Evolutionary conservation across 2,888 invertebrate genomes (phyloP).

Genomic region (Camptogramma bilineatum): DNA sequence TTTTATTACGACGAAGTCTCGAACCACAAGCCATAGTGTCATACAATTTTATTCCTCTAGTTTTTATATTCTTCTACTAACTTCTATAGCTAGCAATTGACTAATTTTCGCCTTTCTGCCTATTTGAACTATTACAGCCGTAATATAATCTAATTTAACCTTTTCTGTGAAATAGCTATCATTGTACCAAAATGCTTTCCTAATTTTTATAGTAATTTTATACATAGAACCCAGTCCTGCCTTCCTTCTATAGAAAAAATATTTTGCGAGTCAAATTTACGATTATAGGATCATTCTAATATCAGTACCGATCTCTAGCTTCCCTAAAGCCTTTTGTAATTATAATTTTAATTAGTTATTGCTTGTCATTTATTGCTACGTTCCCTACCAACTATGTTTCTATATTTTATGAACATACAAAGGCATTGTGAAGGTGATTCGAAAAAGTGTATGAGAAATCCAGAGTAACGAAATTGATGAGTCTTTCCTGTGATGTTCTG

Average conservation of each 20-base stretch:
- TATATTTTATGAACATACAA: constrained; percentile 55
- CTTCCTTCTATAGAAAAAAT: constrained; percentile 79
- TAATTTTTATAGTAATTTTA: constrained; percentile 60
- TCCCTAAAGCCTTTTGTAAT: constrained; percentile 74
- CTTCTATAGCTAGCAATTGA: constrained; percentile 84
- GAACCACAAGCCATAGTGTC: constrained; percentile 75
- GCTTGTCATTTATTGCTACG: constrained; percentile 82
- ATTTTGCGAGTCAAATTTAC: constrained; percentile 69
- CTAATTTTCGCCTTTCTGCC: constrained; percentile 77
- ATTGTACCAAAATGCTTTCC: constrained; percentile 75
- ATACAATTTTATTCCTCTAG: constrained; percentile 66
- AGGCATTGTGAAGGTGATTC: constrained; percentile 48
- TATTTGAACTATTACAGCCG: constrained; percentile 79
- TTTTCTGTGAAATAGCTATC: constrained; percentile 74
- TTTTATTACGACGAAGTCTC: constrained; percentile 63
- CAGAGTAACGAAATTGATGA: constrained; percentile 35
- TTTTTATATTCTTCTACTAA: constrained; percentile 68
- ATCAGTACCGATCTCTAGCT: constrained; percentile 83
- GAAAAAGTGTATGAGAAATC: constrained; percentile 35
- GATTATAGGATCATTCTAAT: constrained; percentile 72
- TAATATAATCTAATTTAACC: constrained; percentile 70
- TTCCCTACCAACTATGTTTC: constrained; percentile 67
- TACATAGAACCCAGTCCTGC: constrained; percentile 70
- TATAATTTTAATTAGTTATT: constrained; percentile 72
- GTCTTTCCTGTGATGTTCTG: constrained; percentile 13